phyloP scores from a whole-genome alignment of 2,888 invertebrate genomes.

The Acanthosepion lycidas region DNA sequence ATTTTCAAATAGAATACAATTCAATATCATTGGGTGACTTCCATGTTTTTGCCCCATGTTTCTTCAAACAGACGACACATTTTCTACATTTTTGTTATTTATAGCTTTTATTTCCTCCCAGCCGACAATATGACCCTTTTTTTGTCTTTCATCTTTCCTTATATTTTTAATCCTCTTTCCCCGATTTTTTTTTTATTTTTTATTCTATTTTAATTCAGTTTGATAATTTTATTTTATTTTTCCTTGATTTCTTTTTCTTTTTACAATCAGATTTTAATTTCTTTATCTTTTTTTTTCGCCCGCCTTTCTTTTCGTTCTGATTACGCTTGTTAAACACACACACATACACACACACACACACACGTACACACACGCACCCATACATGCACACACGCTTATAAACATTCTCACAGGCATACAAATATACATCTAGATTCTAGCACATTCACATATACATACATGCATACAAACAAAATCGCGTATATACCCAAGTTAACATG shows the following conservation, averaged over 20 bases:
- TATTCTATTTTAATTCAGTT: not conserved
- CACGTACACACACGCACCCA: not conserved
- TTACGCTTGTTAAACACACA: not conserved
- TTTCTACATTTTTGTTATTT: not conserved
- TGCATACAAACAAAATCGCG: too few species aligned
- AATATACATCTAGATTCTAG: too few species aligned
- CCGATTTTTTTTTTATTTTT: not conserved
- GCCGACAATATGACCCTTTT: not conserved
- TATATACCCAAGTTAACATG: too few species aligned
- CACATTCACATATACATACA: too few species aligned
- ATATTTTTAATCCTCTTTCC: not conserved
- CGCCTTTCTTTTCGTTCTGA: not conserved
- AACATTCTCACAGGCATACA: too few species aligned
- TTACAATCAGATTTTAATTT: not conserved
- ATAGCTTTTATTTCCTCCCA: not conserved
- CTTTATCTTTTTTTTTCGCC: not conserved
- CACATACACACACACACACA: not conserved
- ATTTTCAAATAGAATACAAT: not conserved
- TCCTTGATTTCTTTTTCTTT: too few species aligned
- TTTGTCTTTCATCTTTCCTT: not conserved
- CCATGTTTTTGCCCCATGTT: too few species aligned
- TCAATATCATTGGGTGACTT: not conserved
- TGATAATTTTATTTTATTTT: not conserved
- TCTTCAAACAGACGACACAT: not conserved
- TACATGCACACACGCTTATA: too few species aligned